phyloP scores from a whole-genome alignment of 2,113 vertebrate genomes.

The Pleuronectes platessa region DNA sequence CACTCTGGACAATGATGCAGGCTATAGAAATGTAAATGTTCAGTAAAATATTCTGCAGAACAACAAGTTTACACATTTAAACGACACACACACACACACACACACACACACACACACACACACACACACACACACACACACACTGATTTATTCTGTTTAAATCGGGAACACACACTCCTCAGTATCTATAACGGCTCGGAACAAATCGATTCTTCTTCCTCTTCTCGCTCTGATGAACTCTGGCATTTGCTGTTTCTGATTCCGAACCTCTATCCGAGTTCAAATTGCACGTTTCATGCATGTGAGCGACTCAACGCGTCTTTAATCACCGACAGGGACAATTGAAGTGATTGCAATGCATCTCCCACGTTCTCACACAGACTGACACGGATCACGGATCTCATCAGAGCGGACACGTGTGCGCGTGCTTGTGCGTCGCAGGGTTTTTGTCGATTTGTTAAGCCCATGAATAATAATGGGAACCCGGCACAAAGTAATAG shows the following conservation, averaged over 20 bases:
- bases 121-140: neutral
- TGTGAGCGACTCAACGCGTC: slow-evolving; percentile 14
- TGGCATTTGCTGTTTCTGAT: slow-evolving; percentile 3
- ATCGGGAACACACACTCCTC: slow-evolving; percentile 18
- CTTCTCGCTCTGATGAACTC: slow-evolving; percentile 5
- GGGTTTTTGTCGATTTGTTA: slow-evolving; percentile 26
- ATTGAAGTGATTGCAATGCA: slow-evolving; percentile 45
- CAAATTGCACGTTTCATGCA: slow-evolving; percentile 24
- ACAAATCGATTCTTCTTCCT: slow-evolving; percentile 13
- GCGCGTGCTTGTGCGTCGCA: neutral
- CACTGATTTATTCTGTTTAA: slow-evolving; percentile 4
- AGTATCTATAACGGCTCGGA: slow-evolving; percentile 20
- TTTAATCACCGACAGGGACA: slow-evolving; percentile 36
- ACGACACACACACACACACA: neutral
- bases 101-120: neutral
- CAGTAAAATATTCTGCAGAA: too few relatives aligned
- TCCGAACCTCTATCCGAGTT: slow-evolving; percentile 19
- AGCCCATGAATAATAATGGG: slow-evolving; percentile 54
- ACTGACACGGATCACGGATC: slow-evolving; percentile 24
- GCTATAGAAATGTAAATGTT: neutral
- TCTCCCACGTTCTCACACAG: slow-evolving; percentile 10
- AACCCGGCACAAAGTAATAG: slow-evolving; percentile 18
- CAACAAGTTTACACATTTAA: slow-evolving; percentile 4
- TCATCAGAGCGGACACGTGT: slow-evolving; percentile 25
- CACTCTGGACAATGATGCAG: slow-evolving; percentile 16